phyloP scores from a whole-genome alignment of 2,888 invertebrate genomes.

The Synergus gifuensis region DNA sequence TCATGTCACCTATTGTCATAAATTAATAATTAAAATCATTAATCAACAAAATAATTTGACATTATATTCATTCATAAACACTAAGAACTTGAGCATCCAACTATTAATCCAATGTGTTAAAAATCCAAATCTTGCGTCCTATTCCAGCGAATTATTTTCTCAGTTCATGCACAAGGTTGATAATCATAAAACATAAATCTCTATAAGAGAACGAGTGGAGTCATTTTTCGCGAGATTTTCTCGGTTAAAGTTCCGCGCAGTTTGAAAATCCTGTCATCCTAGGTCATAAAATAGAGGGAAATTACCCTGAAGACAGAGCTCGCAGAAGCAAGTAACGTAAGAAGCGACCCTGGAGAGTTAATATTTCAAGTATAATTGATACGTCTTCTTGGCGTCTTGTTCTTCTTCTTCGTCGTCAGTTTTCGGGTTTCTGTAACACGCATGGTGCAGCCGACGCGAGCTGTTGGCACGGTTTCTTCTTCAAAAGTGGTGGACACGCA shows the following conservation, averaged over 20 bases:
- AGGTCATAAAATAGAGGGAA: neutral
- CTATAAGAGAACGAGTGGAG: neutral
- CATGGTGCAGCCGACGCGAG: neutral
- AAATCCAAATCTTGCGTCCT: neutral
- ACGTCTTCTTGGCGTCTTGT: constrained; percentile 45
- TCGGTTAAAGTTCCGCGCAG: neutral
- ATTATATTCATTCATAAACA: no score
- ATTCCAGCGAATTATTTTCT: neutral
- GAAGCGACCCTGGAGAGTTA: constrained; percentile 39
- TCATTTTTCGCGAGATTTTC: neutral
- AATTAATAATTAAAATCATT: no score
- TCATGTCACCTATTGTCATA: no score
- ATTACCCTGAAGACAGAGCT: neutral
- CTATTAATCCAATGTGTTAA: no score
- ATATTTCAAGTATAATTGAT: constrained; percentile 56
- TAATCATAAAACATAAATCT: neutral
- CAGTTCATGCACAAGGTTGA: neutral
- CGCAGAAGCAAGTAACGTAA: neutral
- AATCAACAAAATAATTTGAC: no score
- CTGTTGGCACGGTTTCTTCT: neutral
- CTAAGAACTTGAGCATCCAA: no score
- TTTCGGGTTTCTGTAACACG: neutral
- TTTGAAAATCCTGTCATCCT: neutral
- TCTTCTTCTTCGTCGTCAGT: constrained; percentile 33
- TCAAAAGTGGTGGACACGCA: neutral